Percentiles rank a stretch among this genome's conserved stretches.
Conservation (phyloP, 2,888 invertebrate genomes). For the Chirona hameri region DNA sequence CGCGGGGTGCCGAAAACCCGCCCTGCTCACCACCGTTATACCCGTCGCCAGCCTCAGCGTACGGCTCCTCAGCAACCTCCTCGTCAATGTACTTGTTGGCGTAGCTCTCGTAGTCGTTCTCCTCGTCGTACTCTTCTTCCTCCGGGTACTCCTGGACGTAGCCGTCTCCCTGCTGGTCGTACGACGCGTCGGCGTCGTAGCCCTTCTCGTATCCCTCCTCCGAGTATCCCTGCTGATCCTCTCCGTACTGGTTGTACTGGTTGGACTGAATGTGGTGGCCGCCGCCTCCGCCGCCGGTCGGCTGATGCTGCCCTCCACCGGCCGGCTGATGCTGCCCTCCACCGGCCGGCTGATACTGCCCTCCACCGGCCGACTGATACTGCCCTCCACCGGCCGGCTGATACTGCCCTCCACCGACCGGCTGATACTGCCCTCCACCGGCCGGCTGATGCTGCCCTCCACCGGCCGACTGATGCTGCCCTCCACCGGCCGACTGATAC, state of each 20-base stretch:
- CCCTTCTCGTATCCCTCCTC: neutral
- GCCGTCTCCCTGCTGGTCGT: neutral
- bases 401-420: neutral
- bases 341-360: neutral
- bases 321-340: too few relatives aligned
- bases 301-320: too few relatives aligned
- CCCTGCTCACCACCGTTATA: neutral
- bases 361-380: neutral
- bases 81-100: neutral
- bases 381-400: too few relatives aligned
- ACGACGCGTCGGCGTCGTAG: neutral
- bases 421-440: too few relatives aligned
- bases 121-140: neutral
- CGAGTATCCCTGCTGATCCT: neutral
- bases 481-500: neutral
- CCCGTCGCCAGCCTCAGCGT: neutral
- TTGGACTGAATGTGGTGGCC: neutral
- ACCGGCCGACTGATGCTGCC: too few relatives aligned
- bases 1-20: neutral
- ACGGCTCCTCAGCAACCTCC: neutral
- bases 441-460: neutral
- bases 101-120: neutral
- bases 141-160: neutral
- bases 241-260: neutral
- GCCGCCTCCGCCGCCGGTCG: neutral